phyloP scores from a whole-genome alignment of 2,113 vertebrate genomes.

The Crotalus viridis region DNA sequence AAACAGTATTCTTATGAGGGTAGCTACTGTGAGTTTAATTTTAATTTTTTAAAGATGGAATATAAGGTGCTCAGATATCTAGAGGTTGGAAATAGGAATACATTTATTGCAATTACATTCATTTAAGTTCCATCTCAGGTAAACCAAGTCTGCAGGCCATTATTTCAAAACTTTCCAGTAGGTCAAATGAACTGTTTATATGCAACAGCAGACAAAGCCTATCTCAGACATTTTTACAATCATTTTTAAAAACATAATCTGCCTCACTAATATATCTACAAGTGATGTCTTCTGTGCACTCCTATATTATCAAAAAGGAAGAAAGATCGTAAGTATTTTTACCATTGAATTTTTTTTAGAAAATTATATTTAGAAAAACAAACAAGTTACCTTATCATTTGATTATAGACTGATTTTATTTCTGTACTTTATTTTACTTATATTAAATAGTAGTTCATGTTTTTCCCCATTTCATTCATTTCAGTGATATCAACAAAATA shows the following conservation, averaged over 20 bases:
- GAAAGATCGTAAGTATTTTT: background rate
- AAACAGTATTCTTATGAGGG: constrained; percentile 37
- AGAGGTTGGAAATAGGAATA: background rate
- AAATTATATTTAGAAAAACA: background rate
- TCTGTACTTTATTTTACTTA: background rate
- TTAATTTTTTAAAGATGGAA: background rate
- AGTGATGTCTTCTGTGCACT: background rate
- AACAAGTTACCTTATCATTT: background rate
- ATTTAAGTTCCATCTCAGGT: background rate
- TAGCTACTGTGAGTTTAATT: background rate
- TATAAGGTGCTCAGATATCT: background rate
- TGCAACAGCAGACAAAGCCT: background rate
- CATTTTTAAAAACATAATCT: background rate
- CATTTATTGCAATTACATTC: background rate
- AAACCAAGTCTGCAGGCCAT: background rate
- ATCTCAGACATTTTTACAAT: background rate
- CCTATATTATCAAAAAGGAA: background rate
- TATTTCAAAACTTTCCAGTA: background rate
- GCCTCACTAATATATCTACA: background rate
- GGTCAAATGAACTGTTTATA: background rate
- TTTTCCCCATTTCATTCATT: background rate
- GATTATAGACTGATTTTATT: background rate
- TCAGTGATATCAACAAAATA: background rate
- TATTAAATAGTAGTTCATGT: background rate
- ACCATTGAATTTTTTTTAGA: background rate